Base-by-base conservation (phyloP, 2,797 vertebrate genomes). In the Hipposideros larvatus region DNA sequence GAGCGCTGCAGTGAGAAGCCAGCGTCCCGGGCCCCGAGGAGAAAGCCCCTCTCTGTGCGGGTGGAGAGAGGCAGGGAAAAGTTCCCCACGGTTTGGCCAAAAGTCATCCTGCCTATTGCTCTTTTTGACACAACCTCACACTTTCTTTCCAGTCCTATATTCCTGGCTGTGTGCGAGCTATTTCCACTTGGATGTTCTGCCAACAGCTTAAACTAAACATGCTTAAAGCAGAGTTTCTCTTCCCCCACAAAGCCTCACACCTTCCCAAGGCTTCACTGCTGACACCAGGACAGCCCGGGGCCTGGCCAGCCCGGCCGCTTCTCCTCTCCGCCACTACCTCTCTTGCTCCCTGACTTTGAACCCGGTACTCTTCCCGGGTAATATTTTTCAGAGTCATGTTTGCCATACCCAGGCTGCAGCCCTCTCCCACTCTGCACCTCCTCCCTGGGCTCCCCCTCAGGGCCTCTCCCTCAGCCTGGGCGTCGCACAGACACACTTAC, bases 111-210 rank as follows among this genome's bases (percentile, higher is more conserved):
- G 95, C 78, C 11, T 28, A 96, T 91, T 90, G 96, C 95, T 97
- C 96, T 96, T 95, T 97, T 80, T 96, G 94, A 97, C 96, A 93
- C 94, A 95, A 90, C 89, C 89, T 94, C 97, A 92, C 91, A 96
- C 86, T 96, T 97, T 95, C 93, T 97, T 97, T 97, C 95, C 96
- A 96, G 96, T 90, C 97, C 95, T 96, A 96, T 96, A 96, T 97
- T 97, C 89, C 95, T 97, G 96, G 95, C 97, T 97, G 85, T 93
- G 96, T 85, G 94, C 80, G 82, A 94, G 87, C 89, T 94, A 97
- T 96, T 96, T 97, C 97, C 96, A 97, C 97, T 96, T 96, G 96
- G 96, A 96, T 98, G 96, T 98, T 96, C 97, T 97, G 97, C 97
- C 97, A 98, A 97, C 70, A 93, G 93, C 71, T 96, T 94, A 96